Conservation (phyloP, 2,888 invertebrate species). For the Trypoxylon attenuatum region DNA sequence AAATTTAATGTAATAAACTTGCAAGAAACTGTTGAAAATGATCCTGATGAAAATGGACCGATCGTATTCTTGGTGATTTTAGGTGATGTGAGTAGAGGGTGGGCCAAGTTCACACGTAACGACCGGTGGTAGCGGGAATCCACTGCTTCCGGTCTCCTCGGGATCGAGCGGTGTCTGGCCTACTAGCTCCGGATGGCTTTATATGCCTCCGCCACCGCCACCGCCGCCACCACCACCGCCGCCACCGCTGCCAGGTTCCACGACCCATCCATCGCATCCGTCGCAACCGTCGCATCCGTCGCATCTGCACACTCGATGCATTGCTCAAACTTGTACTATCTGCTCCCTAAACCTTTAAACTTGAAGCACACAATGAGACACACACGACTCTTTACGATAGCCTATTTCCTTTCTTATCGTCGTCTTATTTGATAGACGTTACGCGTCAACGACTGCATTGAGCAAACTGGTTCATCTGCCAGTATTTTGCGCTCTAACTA, state of each 20-base stretch:
- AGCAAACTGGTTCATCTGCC: too few relatives aligned
- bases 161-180: constrained; percentile 63
- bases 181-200: constrained; percentile 65
- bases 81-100: constrained; percentile 77
- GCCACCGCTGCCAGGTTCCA: constrained; percentile 50
- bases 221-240: constrained; percentile 53
- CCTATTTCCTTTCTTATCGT: too few relatives aligned
- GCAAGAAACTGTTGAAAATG: too few relatives aligned
- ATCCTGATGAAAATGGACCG: too few relatives aligned
- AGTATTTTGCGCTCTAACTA: too few relatives aligned
- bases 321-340: constrained; percentile 71
- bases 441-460: too few relatives aligned
- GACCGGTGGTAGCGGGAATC: constrained; percentile 34
- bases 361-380: too few relatives aligned
- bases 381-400: too few relatives aligned
- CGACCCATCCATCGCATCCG: constrained; percentile 47
- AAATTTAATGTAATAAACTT: too few relatives aligned
- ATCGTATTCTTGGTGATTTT: too few relatives aligned
- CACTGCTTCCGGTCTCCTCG: constrained; percentile 51
- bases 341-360: constrained; percentile 72
- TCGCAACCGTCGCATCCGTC: constrained; percentile 56
- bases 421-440: too few relatives aligned
- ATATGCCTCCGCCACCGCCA: constrained; percentile 57
- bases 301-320: constrained; percentile 66
- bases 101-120: constrained; percentile 68